Conservation (phyloP, 2,113 vertebrate genomes). For the Dicrurus megarhynchus region DNA sequence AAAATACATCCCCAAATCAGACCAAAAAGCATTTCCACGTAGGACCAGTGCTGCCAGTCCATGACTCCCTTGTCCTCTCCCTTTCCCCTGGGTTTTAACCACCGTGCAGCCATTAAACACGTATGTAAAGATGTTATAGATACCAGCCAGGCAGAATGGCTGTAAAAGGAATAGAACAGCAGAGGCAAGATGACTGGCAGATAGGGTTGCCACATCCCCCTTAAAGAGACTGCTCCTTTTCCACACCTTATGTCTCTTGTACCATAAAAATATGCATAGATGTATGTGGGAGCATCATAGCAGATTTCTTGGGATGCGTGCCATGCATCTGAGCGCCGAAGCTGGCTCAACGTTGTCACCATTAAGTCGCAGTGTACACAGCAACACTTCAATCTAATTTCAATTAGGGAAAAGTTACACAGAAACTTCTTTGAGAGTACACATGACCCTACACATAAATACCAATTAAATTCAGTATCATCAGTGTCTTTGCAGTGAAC, state of each 20-base stretch:
- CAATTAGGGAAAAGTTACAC: slow-evolving; percentile 62
- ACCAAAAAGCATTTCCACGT: not conserved
- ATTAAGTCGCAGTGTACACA: slow-evolving; percentile 55
- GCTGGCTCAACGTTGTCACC: slow-evolving; percentile 54
- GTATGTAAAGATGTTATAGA: not conserved
- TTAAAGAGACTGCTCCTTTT: slow-evolving; percentile 72
- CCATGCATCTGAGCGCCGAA: slow-evolving; percentile 51
- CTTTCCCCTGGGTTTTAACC: not conserved
- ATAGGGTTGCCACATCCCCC: slow-evolving; percentile 67
- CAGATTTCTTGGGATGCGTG: slow-evolving; percentile 41
- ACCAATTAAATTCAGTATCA: slow-evolving; percentile 54
- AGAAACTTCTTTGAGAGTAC: slow-evolving; percentile 56
- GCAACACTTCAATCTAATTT: slow-evolving; percentile 59
- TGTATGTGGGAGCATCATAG: slow-evolving; percentile 66
- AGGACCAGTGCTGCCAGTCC: not conserved
- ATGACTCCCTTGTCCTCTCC: not conserved
- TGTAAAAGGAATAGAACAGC: slow-evolving; percentile 70
- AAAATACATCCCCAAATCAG: not conserved
- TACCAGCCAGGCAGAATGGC: slow-evolving; percentile 56
- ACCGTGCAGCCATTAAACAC: not conserved
- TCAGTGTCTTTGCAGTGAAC: not conserved
- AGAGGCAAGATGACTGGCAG: slow-evolving; percentile 66
- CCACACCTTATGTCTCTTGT: slow-evolving; percentile 71
- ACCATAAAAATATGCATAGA: slow-evolving; percentile 68
- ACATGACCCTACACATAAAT: slow-evolving; percentile 21